Evolutionary conservation across 2,797 vertebrate genomes (phyloP).

Genomic region (Mormyrops boulengeri): DNA sequence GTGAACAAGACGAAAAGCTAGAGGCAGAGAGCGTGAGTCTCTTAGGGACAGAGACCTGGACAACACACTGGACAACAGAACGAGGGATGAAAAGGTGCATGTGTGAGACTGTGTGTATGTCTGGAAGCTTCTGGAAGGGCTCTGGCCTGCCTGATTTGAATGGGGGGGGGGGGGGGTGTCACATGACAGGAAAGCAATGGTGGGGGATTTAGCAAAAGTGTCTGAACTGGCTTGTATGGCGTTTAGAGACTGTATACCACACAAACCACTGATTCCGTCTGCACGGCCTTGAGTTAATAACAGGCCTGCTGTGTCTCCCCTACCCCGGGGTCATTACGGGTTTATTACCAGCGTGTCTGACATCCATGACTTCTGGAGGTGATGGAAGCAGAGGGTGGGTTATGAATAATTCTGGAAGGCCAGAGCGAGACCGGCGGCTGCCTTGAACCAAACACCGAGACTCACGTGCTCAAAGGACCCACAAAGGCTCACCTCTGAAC

Average conservation of each 20-base stretch:
- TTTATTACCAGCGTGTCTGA: background rate
- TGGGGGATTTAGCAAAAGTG: background rate
- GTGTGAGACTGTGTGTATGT: background rate
- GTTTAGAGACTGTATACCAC: background rate
- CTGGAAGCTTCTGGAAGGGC: background rate
- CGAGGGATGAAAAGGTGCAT: background rate
- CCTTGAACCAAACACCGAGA: background rate
- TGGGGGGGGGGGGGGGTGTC: background rate
- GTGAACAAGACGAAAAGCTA: background rate
- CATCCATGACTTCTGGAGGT: background rate
- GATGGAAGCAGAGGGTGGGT: background rate
- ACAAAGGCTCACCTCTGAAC: background rate
- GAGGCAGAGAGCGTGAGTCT: background rate
- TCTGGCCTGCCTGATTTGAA: background rate
- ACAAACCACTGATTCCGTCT: background rate
- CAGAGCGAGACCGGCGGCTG: background rate
- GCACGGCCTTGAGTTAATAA: background rate
- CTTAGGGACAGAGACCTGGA: background rate
- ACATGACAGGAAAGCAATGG: background rate
- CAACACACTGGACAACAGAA: background rate
- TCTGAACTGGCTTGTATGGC: background rate
- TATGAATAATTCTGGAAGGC: background rate
- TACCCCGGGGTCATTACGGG: background rate
- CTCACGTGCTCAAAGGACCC: background rate
- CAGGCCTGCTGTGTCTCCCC: background rate